A percentile compares a stretch with the other conserved stretches of the same genome.
phyloP scores from a whole-genome alignment of 1,140 invertebrate species.

The Apolygus lucorum region DNA sequence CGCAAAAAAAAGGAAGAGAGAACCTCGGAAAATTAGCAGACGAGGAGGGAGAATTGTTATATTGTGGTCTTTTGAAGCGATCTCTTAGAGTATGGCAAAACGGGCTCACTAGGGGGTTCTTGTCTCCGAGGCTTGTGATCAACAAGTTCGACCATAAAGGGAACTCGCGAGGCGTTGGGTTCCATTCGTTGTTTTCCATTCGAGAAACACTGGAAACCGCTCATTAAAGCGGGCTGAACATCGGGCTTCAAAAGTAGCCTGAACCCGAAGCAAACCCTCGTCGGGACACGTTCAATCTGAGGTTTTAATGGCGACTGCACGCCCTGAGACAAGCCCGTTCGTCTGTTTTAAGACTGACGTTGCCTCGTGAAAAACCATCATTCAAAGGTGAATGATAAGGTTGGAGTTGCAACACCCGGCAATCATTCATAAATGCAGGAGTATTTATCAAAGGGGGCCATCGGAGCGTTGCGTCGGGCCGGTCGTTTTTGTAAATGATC shows the following conservation, averaged over 20 bases:
- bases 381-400: background rate
- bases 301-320: background rate
- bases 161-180: too few species aligned
- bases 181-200: too few species aligned
- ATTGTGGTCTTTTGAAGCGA: background rate
- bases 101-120: too few species aligned
- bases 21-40: background rate
- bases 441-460: background rate
- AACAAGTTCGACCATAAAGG: too few species aligned
- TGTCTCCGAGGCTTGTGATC: too few species aligned
- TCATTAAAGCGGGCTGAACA: background rate
- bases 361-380: background rate
- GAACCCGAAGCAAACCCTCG: background rate
- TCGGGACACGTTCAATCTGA: background rate
- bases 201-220: background rate
- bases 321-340: too few species aligned
- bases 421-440: background rate
- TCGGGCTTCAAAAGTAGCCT: background rate
- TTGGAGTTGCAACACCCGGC: background rate
- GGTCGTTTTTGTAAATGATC: background rate
- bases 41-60: background rate
- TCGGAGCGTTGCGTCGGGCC: background rate
- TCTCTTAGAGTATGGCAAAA: too few species aligned
- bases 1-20: background rate
- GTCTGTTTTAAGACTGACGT: too few species aligned